Evolutionary conservation across 2,888 invertebrate genomes (phyloP).

Genomic region (Xanthostigma xanthostigma): DNA sequence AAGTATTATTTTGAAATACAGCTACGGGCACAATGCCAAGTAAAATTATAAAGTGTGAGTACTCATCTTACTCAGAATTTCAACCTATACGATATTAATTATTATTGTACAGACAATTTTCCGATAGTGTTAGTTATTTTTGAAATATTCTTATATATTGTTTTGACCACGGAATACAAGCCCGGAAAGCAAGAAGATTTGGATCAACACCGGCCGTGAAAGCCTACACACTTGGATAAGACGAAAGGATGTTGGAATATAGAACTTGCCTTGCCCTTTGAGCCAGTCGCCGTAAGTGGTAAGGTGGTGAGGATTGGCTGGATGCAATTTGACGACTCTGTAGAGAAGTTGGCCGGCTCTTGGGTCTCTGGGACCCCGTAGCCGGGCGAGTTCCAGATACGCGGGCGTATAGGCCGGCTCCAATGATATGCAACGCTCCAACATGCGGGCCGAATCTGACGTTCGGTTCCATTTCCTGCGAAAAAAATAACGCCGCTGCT

Average conservation of each 20-base stretch:
- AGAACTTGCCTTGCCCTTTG: slow-evolving; percentile 40
- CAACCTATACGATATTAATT: no score
- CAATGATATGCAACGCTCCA: slow-evolving; percentile 48
- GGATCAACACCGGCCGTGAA: no score
- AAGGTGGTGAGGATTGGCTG: slow-evolving; percentile 50
- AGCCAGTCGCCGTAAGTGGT: slow-evolving; percentile 60
- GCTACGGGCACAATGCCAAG: no score
- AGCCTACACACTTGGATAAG: no score
- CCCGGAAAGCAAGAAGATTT: no score
- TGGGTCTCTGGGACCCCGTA: slow-evolving; percentile 36
- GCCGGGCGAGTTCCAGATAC: slow-evolving; percentile 47
- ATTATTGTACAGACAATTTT: no score
- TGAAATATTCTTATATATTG: no score
- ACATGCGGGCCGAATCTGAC: slow-evolving; percentile 47
- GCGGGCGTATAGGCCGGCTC: slow-evolving; percentile 56
- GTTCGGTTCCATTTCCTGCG: slow-evolving; percentile 53
- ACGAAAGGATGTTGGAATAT: neutral
- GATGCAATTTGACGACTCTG: slow-evolving; percentile 49
- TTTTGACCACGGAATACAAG: no score
- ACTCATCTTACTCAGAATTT: no score
- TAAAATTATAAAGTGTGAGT: no score
- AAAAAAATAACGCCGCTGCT: slow-evolving; percentile 20
- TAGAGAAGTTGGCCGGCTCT: slow-evolving; percentile 41
- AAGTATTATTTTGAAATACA: no score
- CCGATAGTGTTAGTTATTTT: no score